Percentiles rank a stretch among this genome's conserved stretches.
Evolutionary conservation across 2,797 vertebrate species (phyloP).

Genomic region (Tragelaphus oryx): DNA sequence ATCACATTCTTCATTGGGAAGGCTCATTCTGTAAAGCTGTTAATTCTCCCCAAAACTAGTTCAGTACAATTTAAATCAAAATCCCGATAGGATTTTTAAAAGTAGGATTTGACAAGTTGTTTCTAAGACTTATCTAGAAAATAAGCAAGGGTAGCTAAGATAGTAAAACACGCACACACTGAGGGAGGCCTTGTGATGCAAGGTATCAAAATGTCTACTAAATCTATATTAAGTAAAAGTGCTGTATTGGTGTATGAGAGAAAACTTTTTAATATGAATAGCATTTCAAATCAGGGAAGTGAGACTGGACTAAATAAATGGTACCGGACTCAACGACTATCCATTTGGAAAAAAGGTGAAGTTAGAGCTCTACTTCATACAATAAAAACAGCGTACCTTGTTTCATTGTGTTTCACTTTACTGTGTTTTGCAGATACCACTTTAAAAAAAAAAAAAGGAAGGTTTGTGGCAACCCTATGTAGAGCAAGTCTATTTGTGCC

Average conservation of each 20-base stretch:
- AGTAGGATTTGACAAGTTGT: conserved; percentile 6
- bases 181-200: neutral
- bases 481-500: neutral
- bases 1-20: neutral
- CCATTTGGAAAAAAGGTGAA: neutral
- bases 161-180: neutral
- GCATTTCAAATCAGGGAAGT: neutral
- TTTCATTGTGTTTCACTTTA: neutral
- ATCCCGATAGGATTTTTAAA: neutral
- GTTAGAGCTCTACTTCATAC: neutral
- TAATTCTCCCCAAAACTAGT: conserved; percentile 10
- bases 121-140: conserved; percentile 28
- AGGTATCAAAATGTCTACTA: conserved; percentile 19
- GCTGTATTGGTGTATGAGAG: neutral
- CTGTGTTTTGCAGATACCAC: neutral
- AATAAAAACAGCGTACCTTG: neutral
- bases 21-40: conserved; percentile 4
- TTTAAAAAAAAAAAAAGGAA: neutral
- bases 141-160: neutral
- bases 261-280: neutral
- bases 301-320: neutral
- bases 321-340: neutral
- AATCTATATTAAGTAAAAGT: conserved; percentile 1
- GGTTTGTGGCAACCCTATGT: neutral
- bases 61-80: conserved; percentile 9